Percentiles rank a stretch among this genome's conserved stretches.
phyloP scores from a whole-genome alignment of 2,113 vertebrate species.

The Dipodomys stephensi region DNA sequence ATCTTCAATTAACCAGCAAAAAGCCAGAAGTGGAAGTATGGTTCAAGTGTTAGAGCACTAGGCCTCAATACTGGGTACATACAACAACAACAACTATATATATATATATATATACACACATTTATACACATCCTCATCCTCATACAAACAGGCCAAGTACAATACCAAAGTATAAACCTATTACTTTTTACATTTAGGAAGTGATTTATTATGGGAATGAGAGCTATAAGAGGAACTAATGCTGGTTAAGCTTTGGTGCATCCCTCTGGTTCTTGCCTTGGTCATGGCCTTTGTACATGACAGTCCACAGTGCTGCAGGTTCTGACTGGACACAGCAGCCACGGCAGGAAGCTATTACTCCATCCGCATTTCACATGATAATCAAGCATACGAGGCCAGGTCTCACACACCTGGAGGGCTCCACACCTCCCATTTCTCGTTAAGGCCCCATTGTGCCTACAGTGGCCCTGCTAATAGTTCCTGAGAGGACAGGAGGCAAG shows the following conservation, averaged over 20 bases:
- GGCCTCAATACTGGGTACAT: too few relatives aligned
- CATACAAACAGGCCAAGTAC: background rate
- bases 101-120: too few relatives aligned
- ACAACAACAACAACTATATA: too few relatives aligned
- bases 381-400: background rate
- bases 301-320: background rate
- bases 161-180: too few relatives aligned
- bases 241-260: background rate
- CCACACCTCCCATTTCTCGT: background rate
- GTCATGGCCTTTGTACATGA: background rate
- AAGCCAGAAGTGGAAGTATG: too few relatives aligned
- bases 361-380: too few relatives aligned
- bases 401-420: background rate
- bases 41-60: too few relatives aligned
- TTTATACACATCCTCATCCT: too few relatives aligned
- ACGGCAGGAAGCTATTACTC: background rate
- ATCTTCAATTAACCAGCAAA: too few relatives aligned
- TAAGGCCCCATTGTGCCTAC: background rate
- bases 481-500: background rate
- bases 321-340: background rate
- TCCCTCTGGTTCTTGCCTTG: background rate
- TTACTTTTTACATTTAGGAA: too few relatives aligned
- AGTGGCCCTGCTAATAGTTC: background rate
- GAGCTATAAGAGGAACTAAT: background rate
- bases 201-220: background rate